Evolutionary conservation across 2,888 invertebrate species (phyloP).

Genomic region (Orthonychiurus folsomi): DNA sequence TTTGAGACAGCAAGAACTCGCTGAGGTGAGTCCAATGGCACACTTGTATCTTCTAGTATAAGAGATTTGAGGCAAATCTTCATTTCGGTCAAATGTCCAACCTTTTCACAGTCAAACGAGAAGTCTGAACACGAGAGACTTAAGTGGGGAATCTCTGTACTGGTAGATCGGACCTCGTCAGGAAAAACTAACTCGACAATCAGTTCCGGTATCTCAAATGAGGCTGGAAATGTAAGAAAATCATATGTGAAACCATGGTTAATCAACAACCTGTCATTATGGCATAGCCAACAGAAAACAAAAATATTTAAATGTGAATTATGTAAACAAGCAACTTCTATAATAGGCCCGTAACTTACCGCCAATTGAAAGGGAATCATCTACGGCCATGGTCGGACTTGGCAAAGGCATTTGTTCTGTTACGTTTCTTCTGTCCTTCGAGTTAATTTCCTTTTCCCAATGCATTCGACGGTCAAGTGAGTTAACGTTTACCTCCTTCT

Average conservation of each 20-base stretch:
- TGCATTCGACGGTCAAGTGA: slow-evolving; percentile 21
- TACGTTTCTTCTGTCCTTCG: neutral
- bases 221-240: slow-evolving; percentile 47
- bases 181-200: slow-evolving; percentile 56
- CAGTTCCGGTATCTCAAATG: slow-evolving; percentile 64
- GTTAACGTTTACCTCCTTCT: slow-evolving; percentile 26
- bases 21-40: slow-evolving; percentile 66
- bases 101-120: slow-evolving; percentile 33
- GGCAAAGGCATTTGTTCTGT: slow-evolving; percentile 22
- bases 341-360: no score
- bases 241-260: slow-evolving; percentile 26
- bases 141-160: slow-evolving; percentile 24
- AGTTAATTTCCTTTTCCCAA: slow-evolving; percentile 29
- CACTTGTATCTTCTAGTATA: slow-evolving; percentile 80
- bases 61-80: slow-evolving; percentile 59
- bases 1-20: slow-evolving; percentile 74
- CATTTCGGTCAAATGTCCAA: slow-evolving; percentile 32
- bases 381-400: slow-evolving; percentile 32
- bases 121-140: slow-evolving; percentile 36
- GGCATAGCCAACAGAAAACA: no score
- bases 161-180: neutral
- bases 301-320: no score
- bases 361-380: slow-evolving; percentile 28
- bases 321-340: no score
- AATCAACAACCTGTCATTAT: no score